Evolutionary conservation across 2,113 vertebrate genomes (phyloP).

Genomic region (Ochotona princeps): DNA sequence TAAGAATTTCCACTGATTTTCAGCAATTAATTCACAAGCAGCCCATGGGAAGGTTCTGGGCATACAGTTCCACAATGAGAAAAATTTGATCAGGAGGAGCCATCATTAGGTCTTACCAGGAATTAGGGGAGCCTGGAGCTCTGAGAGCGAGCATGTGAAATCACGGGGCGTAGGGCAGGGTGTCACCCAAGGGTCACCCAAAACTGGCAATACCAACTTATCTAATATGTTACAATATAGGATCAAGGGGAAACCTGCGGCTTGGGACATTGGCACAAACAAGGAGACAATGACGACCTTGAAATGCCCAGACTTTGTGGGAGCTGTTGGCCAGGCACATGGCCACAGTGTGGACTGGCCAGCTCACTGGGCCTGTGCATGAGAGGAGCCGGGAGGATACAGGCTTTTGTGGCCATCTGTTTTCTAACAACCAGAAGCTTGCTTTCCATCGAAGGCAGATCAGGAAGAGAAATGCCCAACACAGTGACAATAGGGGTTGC

Average conservation of each 20-base stretch:
- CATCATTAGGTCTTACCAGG: slow-evolving; percentile 71
- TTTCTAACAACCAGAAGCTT: slow-evolving; percentile 60
- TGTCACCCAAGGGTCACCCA: slow-evolving; percentile 70
- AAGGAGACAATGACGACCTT: slow-evolving; percentile 76
- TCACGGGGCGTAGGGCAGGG: slow-evolving; percentile 23
- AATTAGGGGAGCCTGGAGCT: slow-evolving; percentile 23
- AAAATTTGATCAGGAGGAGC: slow-evolving; percentile 63
- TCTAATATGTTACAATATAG: slow-evolving; percentile 77
- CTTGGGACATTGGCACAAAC: slow-evolving; percentile 85
- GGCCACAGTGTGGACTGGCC: slow-evolving; percentile 62
- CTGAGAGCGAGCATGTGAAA: slow-evolving; percentile 45
- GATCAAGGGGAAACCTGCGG: slow-evolving; percentile 80
- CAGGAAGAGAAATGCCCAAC: slow-evolving; percentile 81
- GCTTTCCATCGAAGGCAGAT: slow-evolving; percentile 73
- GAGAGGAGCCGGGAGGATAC: neutral
- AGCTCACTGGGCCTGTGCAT: slow-evolving; percentile 39
- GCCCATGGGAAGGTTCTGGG: slow-evolving; percentile 47
- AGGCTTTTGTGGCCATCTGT: slow-evolving; percentile 47
- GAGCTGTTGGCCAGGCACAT: slow-evolving; percentile 51
- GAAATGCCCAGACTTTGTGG: slow-evolving; percentile 75
- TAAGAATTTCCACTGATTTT: slow-evolving; percentile 70
- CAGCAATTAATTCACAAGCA: slow-evolving; percentile 74
- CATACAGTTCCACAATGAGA: slow-evolving; percentile 57
- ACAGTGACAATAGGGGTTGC: slow-evolving; percentile 55
- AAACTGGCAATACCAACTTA: slow-evolving; percentile 84